Evolutionary conservation across 2,797 vertebrate genomes (phyloP).

Genomic region (Malacoraja senta): DNA sequence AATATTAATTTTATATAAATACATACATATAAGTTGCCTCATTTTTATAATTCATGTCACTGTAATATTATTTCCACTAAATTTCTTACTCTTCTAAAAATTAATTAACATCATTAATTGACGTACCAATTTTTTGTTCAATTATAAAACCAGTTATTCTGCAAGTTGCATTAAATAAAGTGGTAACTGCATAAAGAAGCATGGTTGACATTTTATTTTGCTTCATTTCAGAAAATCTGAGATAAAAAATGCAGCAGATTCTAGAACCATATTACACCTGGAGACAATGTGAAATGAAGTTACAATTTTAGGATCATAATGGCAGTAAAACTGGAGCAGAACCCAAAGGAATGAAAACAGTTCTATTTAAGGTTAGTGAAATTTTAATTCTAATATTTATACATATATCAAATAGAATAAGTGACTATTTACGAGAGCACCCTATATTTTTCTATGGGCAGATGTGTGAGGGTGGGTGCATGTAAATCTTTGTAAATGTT

Average conservation of each 20-base stretch:
- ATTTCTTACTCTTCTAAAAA: background rate
- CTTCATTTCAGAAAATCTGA: slow-evolving; percentile 15
- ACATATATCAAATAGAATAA: slow-evolving; percentile 1
- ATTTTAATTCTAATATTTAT: background rate
- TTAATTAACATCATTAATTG: background rate
- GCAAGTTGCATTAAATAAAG: background rate
- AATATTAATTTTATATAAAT: background rate
- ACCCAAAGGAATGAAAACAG: slow-evolving; percentile 1
- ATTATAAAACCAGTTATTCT: background rate
- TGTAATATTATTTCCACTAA: background rate
- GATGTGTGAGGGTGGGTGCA: background rate
- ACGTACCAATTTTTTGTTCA: background rate
- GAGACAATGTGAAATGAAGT: slow-evolving; percentile 21
- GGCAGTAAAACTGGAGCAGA: slow-evolving; percentile 26
- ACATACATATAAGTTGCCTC: background rate
- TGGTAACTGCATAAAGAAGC: background rate
- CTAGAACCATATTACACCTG: background rate
- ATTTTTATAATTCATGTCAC: background rate
- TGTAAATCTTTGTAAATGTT: background rate
- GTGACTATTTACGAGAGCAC: background rate
- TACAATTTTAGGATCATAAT: slow-evolving; percentile 26
- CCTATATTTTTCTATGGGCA: background rate
- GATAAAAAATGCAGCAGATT: background rate
- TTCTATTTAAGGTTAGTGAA: slow-evolving; percentile 20
- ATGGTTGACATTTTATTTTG: background rate